Base-by-base conservation (phyloP, 1,140 invertebrate species). In the Rhyzopertha dominica region DNA sequence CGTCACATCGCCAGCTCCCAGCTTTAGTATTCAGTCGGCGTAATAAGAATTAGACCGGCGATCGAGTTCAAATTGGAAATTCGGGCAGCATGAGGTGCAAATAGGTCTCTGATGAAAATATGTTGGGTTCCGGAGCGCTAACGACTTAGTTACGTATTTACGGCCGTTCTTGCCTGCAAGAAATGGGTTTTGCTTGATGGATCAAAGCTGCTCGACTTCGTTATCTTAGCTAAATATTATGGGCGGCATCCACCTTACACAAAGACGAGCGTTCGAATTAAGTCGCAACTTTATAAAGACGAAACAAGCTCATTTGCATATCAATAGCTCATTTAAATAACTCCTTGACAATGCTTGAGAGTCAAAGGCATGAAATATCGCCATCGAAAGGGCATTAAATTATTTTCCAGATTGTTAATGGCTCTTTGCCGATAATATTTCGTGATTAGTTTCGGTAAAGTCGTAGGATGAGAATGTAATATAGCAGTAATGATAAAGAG, bases 321-420 rank as follows among this genome's bases (percentile, higher is more conserved):
- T 19, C 38, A 40, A 40, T 40, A 28, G 38, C 38, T 40, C 31
- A 40, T 40, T 40, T 40, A 40, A 40, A 40, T 40, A 40, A 28
- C 23, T n/a, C n/a, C n/a, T n/a, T n/a, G n/a, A n/a, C n/a, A n/a
- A n/a, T n/a, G n/a, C n/a, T n/a, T n/a, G n/a, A n/a, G n/a, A n/a
- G n/a, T n/a, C n/a, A n/a, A n/a, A n/a, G n/a, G n/a, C n/a, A n/a
- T n/a, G n/a, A n/a, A n/a, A n/a, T n/a, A n/a, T n/a, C n/a, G n/a
- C n/a, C n/a, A n/a, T n/a, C n/a, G n/a, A n/a, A n/a, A n/a, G n/a
- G n/a, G n/a, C n/a, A n/a, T n/a, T n/a, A n/a, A n/a, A n/a, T n/a
- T n/a, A n/a, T n/a, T n/a, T n/a, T n/a, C n/a, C n/a, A n/a, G n/a
- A n/a, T n/a, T n/a, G n/a, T n/a, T n/a, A n/a, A n/a, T n/a, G n/a